phyloP scores from a whole-genome alignment of 2,797 vertebrate species.

The Xyrichtys novacula region DNA sequence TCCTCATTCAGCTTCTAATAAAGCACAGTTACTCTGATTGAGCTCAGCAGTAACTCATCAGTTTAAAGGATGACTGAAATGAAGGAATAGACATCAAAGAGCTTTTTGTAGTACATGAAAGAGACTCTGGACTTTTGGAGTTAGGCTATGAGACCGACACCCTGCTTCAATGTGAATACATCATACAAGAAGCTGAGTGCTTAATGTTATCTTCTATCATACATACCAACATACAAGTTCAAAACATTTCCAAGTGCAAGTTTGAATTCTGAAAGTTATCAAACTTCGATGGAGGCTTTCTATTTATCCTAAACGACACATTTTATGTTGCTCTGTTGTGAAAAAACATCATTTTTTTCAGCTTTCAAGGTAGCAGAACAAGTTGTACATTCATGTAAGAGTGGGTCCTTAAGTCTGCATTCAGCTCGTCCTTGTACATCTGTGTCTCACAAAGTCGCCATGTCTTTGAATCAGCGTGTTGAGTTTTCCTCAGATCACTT shows the following conservation, averaged over 20 bases:
- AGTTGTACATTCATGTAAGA: background rate
- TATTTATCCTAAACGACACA: slow-evolving; percentile 1
- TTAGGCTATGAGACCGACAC: background rate
- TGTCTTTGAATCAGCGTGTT: background rate
- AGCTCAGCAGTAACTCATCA: background rate
- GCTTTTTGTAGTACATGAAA: background rate
- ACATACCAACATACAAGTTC: background rate
- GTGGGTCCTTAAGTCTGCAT: slow-evolving; percentile 8
- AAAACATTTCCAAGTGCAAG: background rate
- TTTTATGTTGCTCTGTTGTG: background rate
- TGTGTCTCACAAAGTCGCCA: background rate
- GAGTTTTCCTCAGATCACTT: background rate
- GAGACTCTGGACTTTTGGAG: background rate
- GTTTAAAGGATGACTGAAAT: background rate
- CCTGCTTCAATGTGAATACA: background rate
- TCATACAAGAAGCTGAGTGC: background rate
- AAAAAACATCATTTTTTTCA: slow-evolving; percentile 11
- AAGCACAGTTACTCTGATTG: too few species aligned
- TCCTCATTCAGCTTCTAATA: too few species aligned
- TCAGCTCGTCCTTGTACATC: slow-evolving; percentile 8
- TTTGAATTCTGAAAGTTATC: background rate
- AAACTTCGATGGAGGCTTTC: background rate
- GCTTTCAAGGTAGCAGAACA: slow-evolving; percentile 17
- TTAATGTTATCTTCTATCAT: background rate
- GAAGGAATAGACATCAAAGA: background rate